A percentile compares a stretch with the other conserved stretches of the same genome.
Evolutionary conservation across 2,797 vertebrate genomes (phyloP).

Genomic region (Sitta carolinensis): DNA sequence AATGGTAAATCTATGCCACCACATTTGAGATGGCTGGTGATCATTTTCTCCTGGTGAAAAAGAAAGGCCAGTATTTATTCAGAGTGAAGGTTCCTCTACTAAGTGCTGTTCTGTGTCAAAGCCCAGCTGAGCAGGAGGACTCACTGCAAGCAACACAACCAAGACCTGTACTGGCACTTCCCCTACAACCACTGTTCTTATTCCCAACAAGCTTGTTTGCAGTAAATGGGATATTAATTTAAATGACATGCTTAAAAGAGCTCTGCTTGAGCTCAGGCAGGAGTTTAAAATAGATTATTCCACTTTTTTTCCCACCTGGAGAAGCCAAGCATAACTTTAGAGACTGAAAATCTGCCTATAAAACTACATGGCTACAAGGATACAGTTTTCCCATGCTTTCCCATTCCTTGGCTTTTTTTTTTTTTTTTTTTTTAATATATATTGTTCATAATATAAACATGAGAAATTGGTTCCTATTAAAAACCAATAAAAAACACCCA

Average conservation of each 20-base stretch:
- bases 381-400: not conserved
- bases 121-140: not conserved
- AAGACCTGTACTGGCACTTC: not conserved
- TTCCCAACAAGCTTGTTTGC: not conserved
- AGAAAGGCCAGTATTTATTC: not conserved
- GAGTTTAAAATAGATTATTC: not conserved
- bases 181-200: not conserved
- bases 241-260: not conserved
- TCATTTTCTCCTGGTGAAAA: not conserved
- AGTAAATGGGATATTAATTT: not conserved
- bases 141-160: not conserved
- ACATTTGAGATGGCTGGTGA: not conserved
- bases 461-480: not conserved
- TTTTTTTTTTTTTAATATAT: not conserved
- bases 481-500: rapidly evolving
- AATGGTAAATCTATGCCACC: not conserved
- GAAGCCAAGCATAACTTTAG: not conserved
- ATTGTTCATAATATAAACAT: not conserved
- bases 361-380: not conserved
- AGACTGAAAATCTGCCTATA: not conserved
- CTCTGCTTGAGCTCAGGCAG: not conserved
- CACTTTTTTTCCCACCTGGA: not conserved
- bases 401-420: not conserved
- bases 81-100: not conserved
- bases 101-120: not conserved